phyloP scores from a whole-genome alignment of 2,797 vertebrate genomes.

The Microctenopoma steveboyesi region DNA sequence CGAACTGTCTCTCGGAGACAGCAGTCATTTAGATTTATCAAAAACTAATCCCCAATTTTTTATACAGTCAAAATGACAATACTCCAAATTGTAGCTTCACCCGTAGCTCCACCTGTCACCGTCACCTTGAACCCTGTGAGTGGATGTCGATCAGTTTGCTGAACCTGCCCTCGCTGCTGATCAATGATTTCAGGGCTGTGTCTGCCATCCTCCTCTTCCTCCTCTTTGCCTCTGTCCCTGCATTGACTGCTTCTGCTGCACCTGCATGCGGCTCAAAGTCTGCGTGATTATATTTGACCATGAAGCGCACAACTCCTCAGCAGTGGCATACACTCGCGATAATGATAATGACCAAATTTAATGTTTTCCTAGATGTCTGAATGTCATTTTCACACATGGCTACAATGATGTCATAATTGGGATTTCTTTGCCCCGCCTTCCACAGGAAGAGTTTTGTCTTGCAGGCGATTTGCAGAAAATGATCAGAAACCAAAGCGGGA shows the following conservation, averaged over 20 bases:
- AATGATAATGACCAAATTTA: no score
- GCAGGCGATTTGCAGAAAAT: no score
- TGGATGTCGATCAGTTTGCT: constrained; percentile 20
- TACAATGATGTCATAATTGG: no score
- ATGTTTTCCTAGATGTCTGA: no score
- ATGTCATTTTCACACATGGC: no score
- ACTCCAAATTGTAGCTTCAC: background rate
- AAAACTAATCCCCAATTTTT: no score
- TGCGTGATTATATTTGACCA: constrained; percentile 2
- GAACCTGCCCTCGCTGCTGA: constrained; percentile 29
- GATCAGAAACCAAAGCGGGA: no score
- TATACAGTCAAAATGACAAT: no score
- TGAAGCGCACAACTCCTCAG: constrained; percentile 20
- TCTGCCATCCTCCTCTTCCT: constrained; percentile 53
- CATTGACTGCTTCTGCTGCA: constrained; percentile 61
- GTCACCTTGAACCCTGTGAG: constrained; percentile 29
- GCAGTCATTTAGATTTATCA: no score
- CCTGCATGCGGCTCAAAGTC: constrained; percentile 50
- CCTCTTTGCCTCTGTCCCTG: constrained; percentile 31
- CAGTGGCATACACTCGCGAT: constrained; percentile 9
- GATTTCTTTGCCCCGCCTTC: no score
- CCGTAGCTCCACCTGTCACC: constrained; percentile 25
- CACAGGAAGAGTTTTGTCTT: no score
- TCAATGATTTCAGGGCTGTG: constrained; percentile 41
- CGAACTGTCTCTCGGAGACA: no score